Conservation (phyloP, 2,888 invertebrate species). For the Polylopha cassiicola region DNA sequence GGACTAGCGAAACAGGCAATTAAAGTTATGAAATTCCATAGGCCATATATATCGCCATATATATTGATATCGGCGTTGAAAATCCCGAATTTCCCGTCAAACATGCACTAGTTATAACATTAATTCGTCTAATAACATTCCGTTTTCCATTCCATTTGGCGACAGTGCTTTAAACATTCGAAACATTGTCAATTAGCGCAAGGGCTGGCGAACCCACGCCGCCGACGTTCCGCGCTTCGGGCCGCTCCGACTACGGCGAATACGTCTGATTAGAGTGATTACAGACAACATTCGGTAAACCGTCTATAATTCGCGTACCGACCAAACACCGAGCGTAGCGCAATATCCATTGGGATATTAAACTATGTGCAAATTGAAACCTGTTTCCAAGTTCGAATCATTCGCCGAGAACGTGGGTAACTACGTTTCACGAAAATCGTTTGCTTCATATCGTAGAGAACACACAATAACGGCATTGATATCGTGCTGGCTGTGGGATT, state of each 20-base stretch:
- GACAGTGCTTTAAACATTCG: conserved; percentile 7
- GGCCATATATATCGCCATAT: too few species aligned
- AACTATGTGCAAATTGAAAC: conserved; percentile 24
- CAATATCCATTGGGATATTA: conserved; percentile 23
- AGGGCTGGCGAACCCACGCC: conserved; percentile 6
- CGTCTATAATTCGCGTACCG: conserved; percentile 16
- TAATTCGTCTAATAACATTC: too few species aligned
- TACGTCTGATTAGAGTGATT: conserved; percentile 21
- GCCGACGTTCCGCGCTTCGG: conserved; percentile 2
- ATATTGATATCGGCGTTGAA: too few species aligned
- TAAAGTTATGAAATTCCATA: too few species aligned
- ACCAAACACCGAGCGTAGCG: conserved; percentile 17
- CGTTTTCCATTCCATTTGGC: conserved; percentile 4
- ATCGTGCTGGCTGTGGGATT: too few species aligned
- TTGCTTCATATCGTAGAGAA: too few species aligned
- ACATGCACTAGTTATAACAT: too few species aligned
- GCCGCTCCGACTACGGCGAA: conserved; percentile 6
- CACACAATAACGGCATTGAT: too few species aligned
- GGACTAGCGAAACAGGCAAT: too few species aligned
- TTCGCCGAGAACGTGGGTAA: conserved; percentile 18
- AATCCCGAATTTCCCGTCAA: too few species aligned
- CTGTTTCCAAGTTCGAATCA: conserved; percentile 18
- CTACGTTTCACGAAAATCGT: conserved; percentile 20
- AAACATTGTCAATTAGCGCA: conserved; percentile 13
- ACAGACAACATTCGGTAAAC: conserved; percentile 21